These are phyloP conservation scores for Mastomys natalensis DNA, from an alignment of 2,113 vertebrate species.

Conservation along the genomic window DNA sequence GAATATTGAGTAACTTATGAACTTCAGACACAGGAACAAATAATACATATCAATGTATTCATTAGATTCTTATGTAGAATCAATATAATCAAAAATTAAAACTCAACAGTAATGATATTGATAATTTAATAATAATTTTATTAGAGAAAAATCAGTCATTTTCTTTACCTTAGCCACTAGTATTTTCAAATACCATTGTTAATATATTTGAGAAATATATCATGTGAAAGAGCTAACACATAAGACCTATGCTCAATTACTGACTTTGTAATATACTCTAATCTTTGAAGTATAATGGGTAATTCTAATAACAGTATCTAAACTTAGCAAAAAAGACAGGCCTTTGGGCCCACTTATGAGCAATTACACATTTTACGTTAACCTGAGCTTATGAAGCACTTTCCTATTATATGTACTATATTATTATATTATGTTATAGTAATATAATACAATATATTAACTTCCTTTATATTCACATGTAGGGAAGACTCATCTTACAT, in stretches of 20 bases:
- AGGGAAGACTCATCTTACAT: not conserved
- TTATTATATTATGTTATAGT: not conserved
- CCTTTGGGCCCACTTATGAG: not conserved
- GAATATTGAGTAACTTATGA: not conserved
- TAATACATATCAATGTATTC: not conserved
- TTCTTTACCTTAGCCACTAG: not conserved
- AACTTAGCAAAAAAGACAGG: not conserved
- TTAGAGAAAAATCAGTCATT: not conserved
- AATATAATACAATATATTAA: not conserved
- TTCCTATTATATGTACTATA: not conserved
- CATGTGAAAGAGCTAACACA: not conserved
- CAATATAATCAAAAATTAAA: conserved; percentile 10
- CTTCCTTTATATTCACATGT: not conserved
- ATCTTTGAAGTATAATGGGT: not conserved
- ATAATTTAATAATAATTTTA: conserved; percentile 3
- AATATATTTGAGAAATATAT: not conserved
- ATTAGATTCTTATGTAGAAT: not conserved
- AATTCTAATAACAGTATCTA: not conserved
- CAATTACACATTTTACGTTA: not conserved
- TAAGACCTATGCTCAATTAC: not conserved
- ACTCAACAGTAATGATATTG: not conserved
- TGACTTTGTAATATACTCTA: not conserved
- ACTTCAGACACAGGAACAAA: conserved; percentile 1
- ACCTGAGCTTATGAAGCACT: not conserved
- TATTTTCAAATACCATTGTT: conserved; percentile 27